These are phyloP conservation scores for Balearica regulorum DNA, from an alignment of 2,797 vertebrate species.

Conservation along the genomic window DNA sequence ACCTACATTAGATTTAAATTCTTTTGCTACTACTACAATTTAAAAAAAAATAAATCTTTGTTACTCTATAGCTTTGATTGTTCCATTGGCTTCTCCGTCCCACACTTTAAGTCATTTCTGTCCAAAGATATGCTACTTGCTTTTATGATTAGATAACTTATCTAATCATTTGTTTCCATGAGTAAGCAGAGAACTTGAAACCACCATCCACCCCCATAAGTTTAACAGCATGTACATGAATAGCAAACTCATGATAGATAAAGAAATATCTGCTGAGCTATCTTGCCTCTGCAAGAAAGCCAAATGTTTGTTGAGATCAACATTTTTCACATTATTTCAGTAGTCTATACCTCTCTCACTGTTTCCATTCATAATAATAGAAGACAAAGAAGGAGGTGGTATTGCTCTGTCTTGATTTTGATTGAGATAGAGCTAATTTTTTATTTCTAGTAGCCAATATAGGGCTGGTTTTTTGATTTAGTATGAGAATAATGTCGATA, in stretches of 20 bases:
- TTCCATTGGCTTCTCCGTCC: neutral
- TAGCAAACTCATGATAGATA: neutral
- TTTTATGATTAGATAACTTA: neutral
- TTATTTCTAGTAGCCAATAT: no score
- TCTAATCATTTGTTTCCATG: neutral
- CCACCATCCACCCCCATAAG: rapidly evolving
- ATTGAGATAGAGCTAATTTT: no score
- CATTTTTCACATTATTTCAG: neutral
- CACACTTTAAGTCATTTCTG: neutral
- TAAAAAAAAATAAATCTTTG: rapidly evolving
- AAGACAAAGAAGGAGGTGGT: neutral
- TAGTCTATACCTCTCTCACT: neutral
- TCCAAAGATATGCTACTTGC: neutral
- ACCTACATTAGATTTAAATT: neutral
- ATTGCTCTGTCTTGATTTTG: neutral
- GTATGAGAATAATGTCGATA: no score
- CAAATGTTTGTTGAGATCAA: neutral
- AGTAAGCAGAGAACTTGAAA: neutral
- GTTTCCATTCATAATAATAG: neutral
- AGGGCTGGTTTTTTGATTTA: no score
- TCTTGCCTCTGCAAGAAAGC: neutral
- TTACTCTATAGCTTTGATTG: neutral
- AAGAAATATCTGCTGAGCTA: neutral
- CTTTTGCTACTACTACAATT: neutral
- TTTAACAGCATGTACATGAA: neutral